phyloP scores from a whole-genome alignment of 1,140 invertebrate genomes.

The Ptiloglossa arizonensis region DNA sequence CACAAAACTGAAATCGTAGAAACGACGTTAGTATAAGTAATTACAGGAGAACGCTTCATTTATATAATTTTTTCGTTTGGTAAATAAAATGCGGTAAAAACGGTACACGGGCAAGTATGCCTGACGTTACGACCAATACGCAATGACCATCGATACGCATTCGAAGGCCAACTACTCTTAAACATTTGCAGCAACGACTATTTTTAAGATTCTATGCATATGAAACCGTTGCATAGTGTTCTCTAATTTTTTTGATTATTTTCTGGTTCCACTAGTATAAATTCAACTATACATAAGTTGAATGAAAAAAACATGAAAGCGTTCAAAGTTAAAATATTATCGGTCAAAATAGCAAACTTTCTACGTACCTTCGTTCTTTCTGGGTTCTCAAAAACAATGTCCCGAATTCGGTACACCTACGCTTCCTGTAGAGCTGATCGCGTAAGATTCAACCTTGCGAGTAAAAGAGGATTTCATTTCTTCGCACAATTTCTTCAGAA shows the following conservation, averaged over 20 bases:
- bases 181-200: not conserved
- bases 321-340: not conserved
- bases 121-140: not conserved
- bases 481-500: not conserved
- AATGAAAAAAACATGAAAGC: too few species aligned
- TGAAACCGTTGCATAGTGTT: not conserved
- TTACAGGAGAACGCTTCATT: not conserved
- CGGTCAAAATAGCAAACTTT: not conserved
- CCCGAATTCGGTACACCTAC: not conserved
- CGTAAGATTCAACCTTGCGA: not conserved
- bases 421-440: not conserved
- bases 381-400: not conserved
- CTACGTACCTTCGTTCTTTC: not conserved
- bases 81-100: not conserved
- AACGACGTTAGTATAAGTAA: too few species aligned
- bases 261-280: too few species aligned
- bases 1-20: too few species aligned
- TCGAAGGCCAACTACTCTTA: constrained; percentile 39
- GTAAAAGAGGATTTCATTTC: not conserved
- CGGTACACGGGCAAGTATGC: not conserved
- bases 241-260: not conserved
- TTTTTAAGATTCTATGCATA: constrained; percentile 17
- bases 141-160: constrained; percentile 12
- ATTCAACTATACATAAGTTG: too few species aligned
- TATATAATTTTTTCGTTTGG: not conserved